phyloP scores from a whole-genome alignment of 2,888 invertebrate genomes.

The Alloscopus bannaensis region DNA sequence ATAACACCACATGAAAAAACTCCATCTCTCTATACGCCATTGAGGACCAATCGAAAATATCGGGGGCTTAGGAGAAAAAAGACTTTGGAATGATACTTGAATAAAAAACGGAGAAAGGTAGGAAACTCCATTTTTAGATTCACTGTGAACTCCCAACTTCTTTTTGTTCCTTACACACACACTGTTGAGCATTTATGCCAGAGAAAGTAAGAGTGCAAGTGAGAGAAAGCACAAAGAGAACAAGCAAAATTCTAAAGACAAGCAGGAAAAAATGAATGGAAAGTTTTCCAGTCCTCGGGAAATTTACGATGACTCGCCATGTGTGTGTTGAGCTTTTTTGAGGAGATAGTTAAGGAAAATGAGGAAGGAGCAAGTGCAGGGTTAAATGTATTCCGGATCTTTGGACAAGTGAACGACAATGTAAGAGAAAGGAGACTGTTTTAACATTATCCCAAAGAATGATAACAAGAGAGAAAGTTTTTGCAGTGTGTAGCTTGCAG shows the following conservation, averaged over 20 bases:
- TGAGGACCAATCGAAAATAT: not conserved
- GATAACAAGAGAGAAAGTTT: not conserved
- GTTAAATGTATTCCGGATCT: not conserved
- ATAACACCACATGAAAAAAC: constrained; percentile 12
- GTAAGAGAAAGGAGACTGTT: not conserved
- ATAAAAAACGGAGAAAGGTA: no score
- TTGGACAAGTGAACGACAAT: not conserved
- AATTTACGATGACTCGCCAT: constrained; percentile 26
- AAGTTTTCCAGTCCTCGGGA: constrained; percentile 23
- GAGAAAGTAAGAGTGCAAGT: not conserved
- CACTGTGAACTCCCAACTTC: constrained; percentile 16
- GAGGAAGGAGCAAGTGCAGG: not conserved
- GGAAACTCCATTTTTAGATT: constrained; percentile 23
- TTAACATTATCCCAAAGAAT: no score
- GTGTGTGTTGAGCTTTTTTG: constrained; percentile 18
- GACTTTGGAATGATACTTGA: no score
- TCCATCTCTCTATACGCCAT: not conserved
- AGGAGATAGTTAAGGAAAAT: not conserved
- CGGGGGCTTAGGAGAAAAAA: no score
- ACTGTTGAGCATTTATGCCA: not conserved
- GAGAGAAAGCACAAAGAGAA: no score
- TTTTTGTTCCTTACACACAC: constrained; percentile 7
- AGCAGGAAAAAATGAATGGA: not conserved
- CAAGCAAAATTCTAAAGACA: not conserved
- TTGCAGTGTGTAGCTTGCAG: not conserved